phyloP scores from a whole-genome alignment of 1,140 invertebrate genomes.

The Cecropterus lyciades region DNA sequence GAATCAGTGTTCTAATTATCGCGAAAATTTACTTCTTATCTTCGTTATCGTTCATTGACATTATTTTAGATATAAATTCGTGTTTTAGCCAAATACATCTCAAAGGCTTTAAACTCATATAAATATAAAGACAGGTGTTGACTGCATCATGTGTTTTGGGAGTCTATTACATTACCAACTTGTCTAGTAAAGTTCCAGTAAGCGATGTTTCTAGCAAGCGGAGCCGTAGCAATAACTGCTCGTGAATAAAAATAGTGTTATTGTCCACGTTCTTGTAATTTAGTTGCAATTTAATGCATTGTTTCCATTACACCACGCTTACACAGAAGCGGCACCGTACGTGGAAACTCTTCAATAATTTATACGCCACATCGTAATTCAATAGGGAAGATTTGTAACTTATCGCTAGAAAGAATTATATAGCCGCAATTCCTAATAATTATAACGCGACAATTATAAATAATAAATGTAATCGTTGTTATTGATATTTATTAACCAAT shows the following conservation, averaged over 20 bases:
- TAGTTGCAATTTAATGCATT: constrained; percentile 16
- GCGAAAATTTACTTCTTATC: no score
- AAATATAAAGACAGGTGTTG: not conserved
- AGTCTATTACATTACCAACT: not conserved
- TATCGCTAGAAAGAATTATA: constrained; percentile 14
- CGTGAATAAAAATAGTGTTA: constrained; percentile 24
- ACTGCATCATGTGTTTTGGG: not conserved
- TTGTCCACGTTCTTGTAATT: constrained; percentile 22
- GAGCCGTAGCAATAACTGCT: constrained; percentile 9
- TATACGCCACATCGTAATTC: constrained; percentile 16
- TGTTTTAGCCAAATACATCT: no score
- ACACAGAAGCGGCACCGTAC: constrained; percentile 11
- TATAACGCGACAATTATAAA: constrained; percentile 1
- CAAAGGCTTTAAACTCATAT: not conserved
- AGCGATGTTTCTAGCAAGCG: constrained; percentile 5
- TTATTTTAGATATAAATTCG: no score
- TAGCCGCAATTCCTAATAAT: constrained; percentile 9
- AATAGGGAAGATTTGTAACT: constrained; percentile 4
- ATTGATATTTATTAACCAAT: constrained; percentile 8
- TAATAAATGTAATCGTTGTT: constrained; percentile 11
- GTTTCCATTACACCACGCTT: constrained; percentile 10
- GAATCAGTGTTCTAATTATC: no score
- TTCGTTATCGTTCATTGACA: no score
- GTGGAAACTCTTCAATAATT: constrained; percentile 21
- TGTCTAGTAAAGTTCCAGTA: constrained; percentile 3